Evolutionary conservation across 2,888 invertebrate genomes (phyloP).

Genomic region (Rapana venosa): DNA sequence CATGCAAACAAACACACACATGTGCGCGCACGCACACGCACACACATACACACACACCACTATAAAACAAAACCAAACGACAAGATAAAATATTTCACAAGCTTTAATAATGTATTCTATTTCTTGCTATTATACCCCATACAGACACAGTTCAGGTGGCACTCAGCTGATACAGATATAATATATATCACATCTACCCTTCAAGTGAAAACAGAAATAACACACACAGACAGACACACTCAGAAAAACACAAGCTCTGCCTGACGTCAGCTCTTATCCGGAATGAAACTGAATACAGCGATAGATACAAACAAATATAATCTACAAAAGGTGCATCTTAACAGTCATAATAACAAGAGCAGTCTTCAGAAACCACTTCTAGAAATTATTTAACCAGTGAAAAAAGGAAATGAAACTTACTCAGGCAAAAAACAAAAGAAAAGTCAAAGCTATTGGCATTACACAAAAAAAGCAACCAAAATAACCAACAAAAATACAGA

Average conservation of each 20-base stretch:
- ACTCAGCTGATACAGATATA: background rate
- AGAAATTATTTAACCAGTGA: too few species aligned
- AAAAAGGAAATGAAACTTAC: too few species aligned
- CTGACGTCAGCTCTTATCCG: background rate
- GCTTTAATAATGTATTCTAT: constrained; percentile 1
- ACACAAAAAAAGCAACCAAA: too few species aligned
- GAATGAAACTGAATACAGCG: constrained; percentile 3
- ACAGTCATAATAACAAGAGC: too few species aligned
- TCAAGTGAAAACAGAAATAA: background rate
- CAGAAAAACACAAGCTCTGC: background rate
- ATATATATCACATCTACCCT: background rate
- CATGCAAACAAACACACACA: too few species aligned
- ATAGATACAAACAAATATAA: too few species aligned
- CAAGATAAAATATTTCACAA: background rate
- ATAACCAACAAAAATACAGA: too few species aligned
- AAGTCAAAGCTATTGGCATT: too few species aligned
- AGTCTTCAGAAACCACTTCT: too few species aligned
- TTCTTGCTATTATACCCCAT: background rate
- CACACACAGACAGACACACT: background rate
- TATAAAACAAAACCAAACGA: background rate
- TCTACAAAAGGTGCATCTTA: too few species aligned
- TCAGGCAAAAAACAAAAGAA: too few species aligned
- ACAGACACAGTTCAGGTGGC: background rate
- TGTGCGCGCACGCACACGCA: background rate
- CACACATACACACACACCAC: background rate